phyloP scores from a whole-genome alignment of 23 tunicate genomes.

The Corella eumyota region DNA sequence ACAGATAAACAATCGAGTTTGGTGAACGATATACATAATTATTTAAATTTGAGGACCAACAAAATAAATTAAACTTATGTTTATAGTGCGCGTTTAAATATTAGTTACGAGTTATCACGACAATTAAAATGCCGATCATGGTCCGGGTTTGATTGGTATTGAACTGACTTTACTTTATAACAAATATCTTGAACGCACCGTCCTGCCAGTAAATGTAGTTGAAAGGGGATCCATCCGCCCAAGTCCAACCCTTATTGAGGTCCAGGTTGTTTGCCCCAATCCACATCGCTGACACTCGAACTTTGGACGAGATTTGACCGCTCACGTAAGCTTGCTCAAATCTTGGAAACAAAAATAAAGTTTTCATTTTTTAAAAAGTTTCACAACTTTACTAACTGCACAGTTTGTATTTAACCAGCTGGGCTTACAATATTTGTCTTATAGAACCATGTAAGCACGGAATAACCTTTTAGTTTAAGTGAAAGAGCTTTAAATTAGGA shows the following conservation, averaged over 20 bases:
- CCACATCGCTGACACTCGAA: slow-evolving; percentile 61
- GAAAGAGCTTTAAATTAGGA: background rate
- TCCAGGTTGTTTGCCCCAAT: slow-evolving; percentile 68
- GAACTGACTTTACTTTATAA: no score
- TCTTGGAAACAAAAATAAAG: slow-evolving; percentile 5
- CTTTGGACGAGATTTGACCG: slow-evolving; percentile 33
- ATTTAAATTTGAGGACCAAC: no score
- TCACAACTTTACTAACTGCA: background rate
- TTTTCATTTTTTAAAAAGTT: background rate
- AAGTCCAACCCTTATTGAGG: slow-evolving; percentile 61
- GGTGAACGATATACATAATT: no score
- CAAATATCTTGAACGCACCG: slow-evolving; percentile 33
- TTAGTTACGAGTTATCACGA: no score
- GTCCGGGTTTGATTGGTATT: no score
- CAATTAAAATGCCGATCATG: no score
- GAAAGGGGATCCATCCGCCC: slow-evolving; percentile 59
- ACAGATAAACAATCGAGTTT: no score
- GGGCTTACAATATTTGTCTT: no score
- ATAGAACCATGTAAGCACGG: no score
- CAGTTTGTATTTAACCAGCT: no score
- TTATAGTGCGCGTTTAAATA: no score
- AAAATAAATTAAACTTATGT: no score
- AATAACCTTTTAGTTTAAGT: background rate
- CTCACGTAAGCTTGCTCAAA: slow-evolving; percentile 63
- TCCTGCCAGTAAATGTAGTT: slow-evolving; percentile 57